A percentile compares a stretch with the other conserved stretches of the same genome.
These are phyloP conservation scores for Phthorimaea operculella DNA, from an alignment of 1,140 invertebrate genomes.

Conservation along the genomic window DNA sequence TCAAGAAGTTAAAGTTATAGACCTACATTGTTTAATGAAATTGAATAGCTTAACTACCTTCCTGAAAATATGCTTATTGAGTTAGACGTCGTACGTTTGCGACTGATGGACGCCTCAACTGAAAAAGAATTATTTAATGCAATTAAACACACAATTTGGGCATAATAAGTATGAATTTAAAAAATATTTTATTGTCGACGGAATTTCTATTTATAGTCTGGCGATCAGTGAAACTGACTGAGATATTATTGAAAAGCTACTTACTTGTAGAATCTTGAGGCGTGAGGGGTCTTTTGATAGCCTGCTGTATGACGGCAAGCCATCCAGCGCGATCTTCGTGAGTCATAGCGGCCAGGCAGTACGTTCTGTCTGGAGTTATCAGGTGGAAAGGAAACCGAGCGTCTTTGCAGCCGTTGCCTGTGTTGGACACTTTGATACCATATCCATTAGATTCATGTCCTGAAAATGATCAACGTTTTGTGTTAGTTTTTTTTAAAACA, in stretches of 20 bases:
- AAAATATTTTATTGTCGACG: no score
- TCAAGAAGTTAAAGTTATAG: no score
- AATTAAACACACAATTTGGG: no score
- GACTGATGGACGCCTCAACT: constrained; percentile 77
- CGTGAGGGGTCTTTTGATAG: constrained; percentile 81
- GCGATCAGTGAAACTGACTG: no score
- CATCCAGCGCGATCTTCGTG: constrained; percentile 83
- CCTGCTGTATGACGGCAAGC: constrained; percentile 80
- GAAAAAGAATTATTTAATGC: constrained; percentile 53
- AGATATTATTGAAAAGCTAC: constrained; percentile 36
- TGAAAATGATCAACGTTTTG: constrained; percentile 22
- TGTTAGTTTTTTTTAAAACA: no score
- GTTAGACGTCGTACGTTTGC: constrained; percentile 77
- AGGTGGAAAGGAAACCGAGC: constrained; percentile 86
- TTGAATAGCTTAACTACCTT: constrained; percentile 60
- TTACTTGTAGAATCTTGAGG: constrained; percentile 83
- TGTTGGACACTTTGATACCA: constrained; percentile 65
- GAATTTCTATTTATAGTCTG: no score
- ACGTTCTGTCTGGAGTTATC: constrained; percentile 85
- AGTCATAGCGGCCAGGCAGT: constrained; percentile 82
- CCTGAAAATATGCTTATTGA: constrained; percentile 79
- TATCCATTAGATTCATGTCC: constrained; percentile 82
- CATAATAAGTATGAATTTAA: no score
- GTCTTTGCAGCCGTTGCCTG: constrained; percentile 73
- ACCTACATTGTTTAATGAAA: not conserved